These are phyloP conservation scores for Chalcosyrphus nemorum DNA, from an alignment of 2,888 invertebrate species.

Conservation along the genomic window DNA sequence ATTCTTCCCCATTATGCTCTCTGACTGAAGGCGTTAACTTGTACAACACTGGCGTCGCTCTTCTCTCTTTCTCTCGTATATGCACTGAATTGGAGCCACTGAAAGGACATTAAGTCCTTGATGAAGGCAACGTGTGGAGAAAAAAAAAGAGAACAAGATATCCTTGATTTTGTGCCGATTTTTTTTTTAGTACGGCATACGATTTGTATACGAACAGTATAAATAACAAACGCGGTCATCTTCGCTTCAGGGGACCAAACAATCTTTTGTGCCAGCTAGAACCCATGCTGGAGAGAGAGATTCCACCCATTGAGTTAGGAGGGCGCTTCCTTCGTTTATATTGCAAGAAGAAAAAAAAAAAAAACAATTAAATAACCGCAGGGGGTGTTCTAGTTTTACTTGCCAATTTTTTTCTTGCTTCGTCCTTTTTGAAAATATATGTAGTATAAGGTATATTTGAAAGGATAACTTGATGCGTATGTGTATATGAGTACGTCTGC, in stretches of 20 bases:
- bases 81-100: constrained; percentile 65
- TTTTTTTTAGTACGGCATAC: constrained; percentile 9
- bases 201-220: constrained; percentile 35
- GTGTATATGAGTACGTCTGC: constrained; percentile 52
- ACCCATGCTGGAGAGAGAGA: constrained; percentile 31
- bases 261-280: constrained; percentile 56
- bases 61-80: constrained; percentile 10
- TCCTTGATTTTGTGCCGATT: constrained; percentile 70
- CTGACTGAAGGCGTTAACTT: constrained; percentile 64
- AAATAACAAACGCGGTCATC: constrained; percentile 72
- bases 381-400: constrained; percentile 74
- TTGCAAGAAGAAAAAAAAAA: constrained; percentile 22
- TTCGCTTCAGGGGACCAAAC: constrained; percentile 67
- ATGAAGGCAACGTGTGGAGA: constrained; percentile 61
- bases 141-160: constrained; percentile 47
- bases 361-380: constrained; percentile 73
- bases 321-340: constrained; percentile 39
- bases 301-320: constrained; percentile 68
- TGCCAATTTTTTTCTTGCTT: constrained; percentile 46
- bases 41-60: constrained; percentile 25
- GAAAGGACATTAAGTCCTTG: constrained; percentile 70
- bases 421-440: constrained; percentile 32
- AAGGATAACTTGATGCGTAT: constrained; percentile 54
- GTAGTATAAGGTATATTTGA: constrained; percentile 38
- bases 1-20: constrained; percentile 28